A percentile compares a stretch with the other conserved stretches of the same genome.
These are phyloP conservation scores for Corvus moneduloides DNA, from an alignment of 2,113 vertebrate species.

Conservation along the genomic window DNA sequence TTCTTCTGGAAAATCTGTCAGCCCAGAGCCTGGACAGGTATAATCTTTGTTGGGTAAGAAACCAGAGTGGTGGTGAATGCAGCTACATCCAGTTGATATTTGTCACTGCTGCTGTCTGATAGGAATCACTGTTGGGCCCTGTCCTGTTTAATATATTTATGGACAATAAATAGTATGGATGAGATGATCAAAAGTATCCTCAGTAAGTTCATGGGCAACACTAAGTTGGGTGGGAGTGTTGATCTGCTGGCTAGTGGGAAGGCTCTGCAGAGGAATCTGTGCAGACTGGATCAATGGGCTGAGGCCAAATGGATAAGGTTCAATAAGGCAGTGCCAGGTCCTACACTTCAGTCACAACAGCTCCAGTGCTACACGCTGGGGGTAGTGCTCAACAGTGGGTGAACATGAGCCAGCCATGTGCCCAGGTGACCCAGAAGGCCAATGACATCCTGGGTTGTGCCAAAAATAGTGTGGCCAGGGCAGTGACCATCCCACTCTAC, in stretches of 20 bases:
- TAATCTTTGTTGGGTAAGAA: background rate
- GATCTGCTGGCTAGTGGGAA: background rate
- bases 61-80: background rate
- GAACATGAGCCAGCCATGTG: background rate
- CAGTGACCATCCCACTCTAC: no score
- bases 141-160: background rate
- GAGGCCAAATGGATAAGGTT: background rate
- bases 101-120: background rate
- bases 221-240: background rate
- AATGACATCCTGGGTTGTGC: background rate
- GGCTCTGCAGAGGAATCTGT: background rate
- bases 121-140: background rate
- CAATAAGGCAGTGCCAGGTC: background rate
- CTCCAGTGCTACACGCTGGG: background rate
- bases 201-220: background rate
- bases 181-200: background rate
- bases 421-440: background rate
- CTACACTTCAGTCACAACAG: background rate
- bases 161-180: background rate
- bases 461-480: background rate
- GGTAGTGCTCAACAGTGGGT: background rate
- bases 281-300: fast-evolving
- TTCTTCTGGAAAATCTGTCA: background rate
- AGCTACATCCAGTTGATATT: no score
- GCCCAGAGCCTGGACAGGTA: background rate